Evolutionary conservation across 2,888 invertebrate genomes (phyloP).

Genomic region (Athalia rosae): DNA sequence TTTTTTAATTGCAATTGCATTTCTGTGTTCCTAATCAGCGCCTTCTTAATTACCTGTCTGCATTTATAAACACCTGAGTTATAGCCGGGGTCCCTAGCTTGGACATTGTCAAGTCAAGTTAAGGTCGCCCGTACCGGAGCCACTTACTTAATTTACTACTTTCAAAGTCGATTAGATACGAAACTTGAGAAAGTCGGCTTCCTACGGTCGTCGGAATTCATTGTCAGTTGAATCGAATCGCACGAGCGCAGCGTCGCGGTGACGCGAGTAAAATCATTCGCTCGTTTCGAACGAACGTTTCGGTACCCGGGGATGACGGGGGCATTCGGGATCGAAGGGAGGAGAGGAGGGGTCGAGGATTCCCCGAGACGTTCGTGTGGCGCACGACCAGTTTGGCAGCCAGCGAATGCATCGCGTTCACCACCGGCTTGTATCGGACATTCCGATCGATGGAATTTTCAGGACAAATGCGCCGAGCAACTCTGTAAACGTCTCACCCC

Average conservation of each 20-base stretch:
- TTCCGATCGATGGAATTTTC: slow-evolving; percentile 46
- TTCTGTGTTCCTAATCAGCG: neutral
- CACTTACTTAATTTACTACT: too few relatives aligned
- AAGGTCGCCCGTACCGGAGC: too few relatives aligned
- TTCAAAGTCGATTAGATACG: too few relatives aligned
- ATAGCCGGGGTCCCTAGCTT: neutral
- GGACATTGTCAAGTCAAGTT: neutral
- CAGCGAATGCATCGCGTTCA: slow-evolving; percentile 33
- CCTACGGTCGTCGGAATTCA: too few relatives aligned
- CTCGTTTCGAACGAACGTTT: too few relatives aligned
- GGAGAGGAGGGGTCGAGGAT: slow-evolving; percentile 3
- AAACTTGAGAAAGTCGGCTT: too few relatives aligned
- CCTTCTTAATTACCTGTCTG: neutral
- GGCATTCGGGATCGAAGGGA: neutral
- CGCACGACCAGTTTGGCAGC: slow-evolving; percentile 41
- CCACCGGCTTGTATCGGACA: slow-evolving; percentile 32
- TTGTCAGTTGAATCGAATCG: too few relatives aligned
- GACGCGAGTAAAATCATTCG: too few relatives aligned
- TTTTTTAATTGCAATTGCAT: slow-evolving; percentile 20
- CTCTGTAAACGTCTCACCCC: slow-evolving; percentile 49
- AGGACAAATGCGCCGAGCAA: slow-evolving; percentile 58
- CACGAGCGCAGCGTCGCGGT: too few relatives aligned
- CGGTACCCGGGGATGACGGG: too few relatives aligned
- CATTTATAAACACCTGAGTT: neutral
- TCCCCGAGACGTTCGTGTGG: slow-evolving; percentile 22